Base-by-base conservation (phyloP, 1,140 invertebrate genomes). In the Bombus fervidus region DNA sequence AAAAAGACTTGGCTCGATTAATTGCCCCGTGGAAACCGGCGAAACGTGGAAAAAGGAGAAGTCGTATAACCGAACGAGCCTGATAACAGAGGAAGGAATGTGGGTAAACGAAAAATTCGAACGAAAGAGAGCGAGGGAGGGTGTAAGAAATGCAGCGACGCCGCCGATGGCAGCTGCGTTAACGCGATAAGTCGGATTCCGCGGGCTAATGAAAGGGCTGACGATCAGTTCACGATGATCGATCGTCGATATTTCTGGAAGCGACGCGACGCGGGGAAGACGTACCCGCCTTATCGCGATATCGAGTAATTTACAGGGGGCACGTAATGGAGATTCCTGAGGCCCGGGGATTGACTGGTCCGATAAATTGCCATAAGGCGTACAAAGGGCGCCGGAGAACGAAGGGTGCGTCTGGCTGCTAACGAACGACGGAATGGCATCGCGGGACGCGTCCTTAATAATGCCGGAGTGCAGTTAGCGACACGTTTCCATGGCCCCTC, bases 341-440 rank as follows among this genome's bases (percentile, higher is more conserved):
- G 72, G 64, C 18, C 47, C 47, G 75, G 74, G 86, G 86, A 85
- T 90, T 34, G 88, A 77, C 78, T 64, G 88, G 41, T 47, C 74
- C 89, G 76, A 90, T 90, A 90, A 90, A 90, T 90, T 78, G 89
- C 88, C 86, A 87, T 86, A 87, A 90, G 79, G 83, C 88, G 79
- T 39, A 83, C 86, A 77, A 90, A 90, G 83, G 76, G 34, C 43
- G 8, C 15, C 66, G 22, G 47, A 39, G 37, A 53, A 75, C n/a
- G 37, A 34, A 41, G 59, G 82, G 39, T 28, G 31, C 31, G 57
- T 47, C 64, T 57, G 57, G 59, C 34, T 81, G 73, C 41, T 87
- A 79, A 87, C 86, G 81, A 84, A 86, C 74, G 57, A 73, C n/a
- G 62, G 43, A 81, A 81, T 68, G 43, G 78, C 28, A n/a, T 78